Percentiles rank a stretch among this genome's conserved stretches.
Conservation (phyloP, 2,113 vertebrate genomes). For the Ceyx cyanopectus region DNA sequence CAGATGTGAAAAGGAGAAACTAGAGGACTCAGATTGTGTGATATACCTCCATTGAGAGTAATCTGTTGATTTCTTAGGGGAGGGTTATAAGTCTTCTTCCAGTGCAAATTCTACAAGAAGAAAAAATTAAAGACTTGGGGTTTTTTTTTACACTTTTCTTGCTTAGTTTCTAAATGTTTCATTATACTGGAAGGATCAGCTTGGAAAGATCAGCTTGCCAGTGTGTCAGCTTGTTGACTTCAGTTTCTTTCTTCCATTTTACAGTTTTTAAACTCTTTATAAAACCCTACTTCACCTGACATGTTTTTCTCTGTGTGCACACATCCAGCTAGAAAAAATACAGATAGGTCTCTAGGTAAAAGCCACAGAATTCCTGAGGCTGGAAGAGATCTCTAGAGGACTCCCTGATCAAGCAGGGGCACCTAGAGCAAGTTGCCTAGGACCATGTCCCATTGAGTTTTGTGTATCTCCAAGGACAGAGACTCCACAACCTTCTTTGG, state of each 20-base stretch:
- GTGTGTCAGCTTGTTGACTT: neutral
- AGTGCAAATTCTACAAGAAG: neutral
- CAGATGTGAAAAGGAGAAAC: neutral
- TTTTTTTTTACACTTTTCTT: neutral
- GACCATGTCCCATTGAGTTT: neutral
- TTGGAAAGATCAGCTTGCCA: neutral
- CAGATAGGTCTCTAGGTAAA: neutral
- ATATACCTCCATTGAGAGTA: neutral
- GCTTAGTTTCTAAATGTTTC: neutral
- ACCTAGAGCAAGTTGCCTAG: neutral
- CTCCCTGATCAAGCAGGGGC: neutral
- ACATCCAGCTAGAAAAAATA: neutral
- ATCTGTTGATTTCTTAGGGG: neutral
- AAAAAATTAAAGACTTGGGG: neutral
- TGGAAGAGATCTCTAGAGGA: neutral
- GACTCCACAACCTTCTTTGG: neutral
- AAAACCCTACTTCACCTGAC: neutral
- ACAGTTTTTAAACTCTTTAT: neutral
- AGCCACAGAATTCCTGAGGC: constrained; percentile 5
- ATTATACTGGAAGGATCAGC: neutral
- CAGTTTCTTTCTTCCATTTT: neutral
- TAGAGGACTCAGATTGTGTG: neutral
- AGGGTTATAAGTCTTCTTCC: neutral
- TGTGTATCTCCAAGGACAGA: neutral
- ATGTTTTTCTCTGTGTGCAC: neutral